phyloP scores from a whole-genome alignment of 1,140 invertebrate genomes.

The Drosophila dunni region DNA sequence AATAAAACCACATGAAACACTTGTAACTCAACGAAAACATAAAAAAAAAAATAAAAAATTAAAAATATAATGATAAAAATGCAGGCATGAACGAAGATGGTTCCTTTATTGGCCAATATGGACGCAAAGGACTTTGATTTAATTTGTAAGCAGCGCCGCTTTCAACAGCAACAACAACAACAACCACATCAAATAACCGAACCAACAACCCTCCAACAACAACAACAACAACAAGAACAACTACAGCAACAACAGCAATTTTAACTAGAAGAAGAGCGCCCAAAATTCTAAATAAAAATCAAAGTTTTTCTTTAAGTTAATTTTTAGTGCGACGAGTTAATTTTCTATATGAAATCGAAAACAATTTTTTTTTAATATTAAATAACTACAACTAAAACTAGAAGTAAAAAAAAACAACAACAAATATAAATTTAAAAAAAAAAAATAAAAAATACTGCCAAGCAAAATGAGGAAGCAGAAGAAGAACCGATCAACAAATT shows the following conservation, averaged over 20 bases:
- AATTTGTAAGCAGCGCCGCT: conserved; percentile 60
- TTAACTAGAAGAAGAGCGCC: conserved; percentile 3
- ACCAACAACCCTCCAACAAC: conserved; percentile 15
- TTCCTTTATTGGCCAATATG: conserved; percentile 98
- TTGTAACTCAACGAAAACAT: not conserved
- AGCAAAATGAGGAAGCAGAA: conserved; percentile 36
- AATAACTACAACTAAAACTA: conserved; percentile 38
- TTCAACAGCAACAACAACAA: conserved; percentile 39
- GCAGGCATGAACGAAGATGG: conserved; percentile 98
- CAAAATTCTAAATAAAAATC: conserved; percentile 57
- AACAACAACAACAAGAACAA: conserved; percentile 5
- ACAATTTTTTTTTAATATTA: conserved; percentile 26
- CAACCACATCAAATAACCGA: conserved; percentile 14
- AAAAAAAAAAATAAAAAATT: not conserved
- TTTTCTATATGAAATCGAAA: conserved; percentile 37
- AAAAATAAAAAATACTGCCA: conserved; percentile 31
- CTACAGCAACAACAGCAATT: conserved; percentile 6
- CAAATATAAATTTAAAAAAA: not conserved
- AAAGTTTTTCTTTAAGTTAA: conserved; percentile 47
- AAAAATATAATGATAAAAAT: conserved; percentile 33
- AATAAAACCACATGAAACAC: conserved; percentile 1
- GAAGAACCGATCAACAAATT: conserved; percentile 22
- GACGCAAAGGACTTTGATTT: conserved; percentile 88
- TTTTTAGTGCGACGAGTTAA: conserved; percentile 48
- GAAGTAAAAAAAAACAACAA: conserved; percentile 18